Percentiles rank a stretch among this genome's conserved stretches.
Evolutionary conservation across 2,888 invertebrate genomes (phyloP).

Genomic region (Melanostoma mellinum): DNA sequence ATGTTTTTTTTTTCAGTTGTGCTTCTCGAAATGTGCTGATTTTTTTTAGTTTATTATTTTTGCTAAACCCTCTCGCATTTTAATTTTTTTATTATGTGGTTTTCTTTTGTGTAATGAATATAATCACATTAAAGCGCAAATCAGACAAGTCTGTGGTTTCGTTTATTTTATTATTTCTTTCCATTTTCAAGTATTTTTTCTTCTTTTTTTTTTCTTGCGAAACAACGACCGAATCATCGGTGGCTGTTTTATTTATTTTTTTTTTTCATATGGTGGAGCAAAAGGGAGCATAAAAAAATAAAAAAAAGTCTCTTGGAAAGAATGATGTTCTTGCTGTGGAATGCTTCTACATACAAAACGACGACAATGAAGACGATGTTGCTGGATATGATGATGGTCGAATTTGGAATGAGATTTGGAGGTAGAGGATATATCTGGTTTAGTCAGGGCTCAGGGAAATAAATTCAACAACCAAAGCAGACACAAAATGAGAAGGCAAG

Average conservation of each 20-base stretch:
- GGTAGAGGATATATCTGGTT: slow-evolving; percentile 55
- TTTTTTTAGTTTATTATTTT: neutral
- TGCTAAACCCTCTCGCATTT: neutral
- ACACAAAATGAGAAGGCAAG: neutral
- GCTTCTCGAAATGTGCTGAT: slow-evolving; percentile 31
- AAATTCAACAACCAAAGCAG: slow-evolving; percentile 47
- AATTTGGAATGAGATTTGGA: slow-evolving; percentile 7
- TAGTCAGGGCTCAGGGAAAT: slow-evolving; percentile 57
- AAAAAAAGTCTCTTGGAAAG: slow-evolving; percentile 43
- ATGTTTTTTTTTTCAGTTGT: slow-evolving; percentile 29
- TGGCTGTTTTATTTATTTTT: slow-evolving; percentile 12
- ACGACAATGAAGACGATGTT: slow-evolving; percentile 41
- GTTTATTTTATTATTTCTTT: slow-evolving; percentile 1
- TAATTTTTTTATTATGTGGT: slow-evolving; percentile 47
- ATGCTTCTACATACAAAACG: slow-evolving; percentile 38
- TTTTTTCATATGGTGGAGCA: neutral
- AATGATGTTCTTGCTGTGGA: slow-evolving; percentile 62
- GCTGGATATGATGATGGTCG: slow-evolving; percentile 24
- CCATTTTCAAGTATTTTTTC: slow-evolving; percentile 20
- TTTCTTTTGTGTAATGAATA: slow-evolving; percentile 69
- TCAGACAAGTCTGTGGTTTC: slow-evolving; percentile 68
- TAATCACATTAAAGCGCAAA: slow-evolving; percentile 69
- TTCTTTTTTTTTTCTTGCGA: slow-evolving; percentile 46
- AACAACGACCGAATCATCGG: slow-evolving; percentile 27
- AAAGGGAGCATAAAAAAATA: slow-evolving; percentile 35